Evolutionary conservation across 2,888 invertebrate species (phyloP), one percentile per base, ranked within the genome.

Genomic region (Dasysyrphus albostriatus): DNA sequence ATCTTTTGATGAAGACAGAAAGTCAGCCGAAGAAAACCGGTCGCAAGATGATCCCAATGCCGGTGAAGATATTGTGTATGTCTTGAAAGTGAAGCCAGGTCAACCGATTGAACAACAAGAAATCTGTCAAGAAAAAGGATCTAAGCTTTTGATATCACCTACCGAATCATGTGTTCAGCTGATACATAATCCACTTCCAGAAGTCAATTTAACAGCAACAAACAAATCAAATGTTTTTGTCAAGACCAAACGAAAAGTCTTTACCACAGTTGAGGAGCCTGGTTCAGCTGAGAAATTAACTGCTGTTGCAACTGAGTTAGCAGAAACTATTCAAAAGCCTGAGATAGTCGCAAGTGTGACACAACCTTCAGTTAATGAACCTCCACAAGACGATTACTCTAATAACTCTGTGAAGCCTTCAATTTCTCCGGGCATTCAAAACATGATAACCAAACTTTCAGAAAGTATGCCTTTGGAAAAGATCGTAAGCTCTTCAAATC

Each of bases 241-340:
- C 0, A 96, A 96, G 92, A 97, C 97, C 0, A 96, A 96, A 54
- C 94, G 96, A 74, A 96, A 96, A 93, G 94, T 97, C 88, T 97
- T 97, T 88, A 96, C 96, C 0, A 96, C 96, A 0, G 94, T 96
- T 5, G 94, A 94, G 2, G 90, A 91, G 29, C 90, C 91, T 1
- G 90, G 72, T 61, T 90, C 90, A 0, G 74, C 88, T 39, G 91
- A 90, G 42, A 91, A 91, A 32, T 82, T 91, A 39, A 89, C 90
- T 4, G 88, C 91, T 4, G 89, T 92, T 32, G 91, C 90, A 51
- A 91, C 90, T 29, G 91, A 91, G 51, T 69, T 91, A 16, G 88
- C 89, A 32, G 67, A 88, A 9, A 59, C 2, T 39, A 32, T 12
- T n/a, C 24, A 14, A 24, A 81, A 61, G 1, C 24, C 61, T 16